A percentile compares a stretch with the other conserved stretches of the same genome.
Evolutionary conservation across 2,113 vertebrate species (phyloP).

Genomic region (Labeo rohita): DNA sequence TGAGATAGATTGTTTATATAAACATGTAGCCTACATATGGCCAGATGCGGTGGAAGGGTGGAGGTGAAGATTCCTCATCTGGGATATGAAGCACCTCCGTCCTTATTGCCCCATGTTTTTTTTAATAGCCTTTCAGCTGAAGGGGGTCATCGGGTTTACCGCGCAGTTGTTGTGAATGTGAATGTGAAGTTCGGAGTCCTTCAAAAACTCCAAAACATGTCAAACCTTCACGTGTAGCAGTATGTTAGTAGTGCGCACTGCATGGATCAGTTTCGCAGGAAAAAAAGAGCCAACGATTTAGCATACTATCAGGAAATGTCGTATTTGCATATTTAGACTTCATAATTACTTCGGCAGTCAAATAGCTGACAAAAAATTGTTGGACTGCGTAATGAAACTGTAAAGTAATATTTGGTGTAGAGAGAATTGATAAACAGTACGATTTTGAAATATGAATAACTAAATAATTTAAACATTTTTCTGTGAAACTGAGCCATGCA

Average conservation of each 20-base stretch:
- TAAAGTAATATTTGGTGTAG: not conserved
- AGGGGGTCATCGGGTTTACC: conserved; percentile 37
- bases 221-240: not conserved
- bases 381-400: not conserved
- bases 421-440: not conserved
- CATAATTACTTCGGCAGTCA: not conserved
- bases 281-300: not conserved
- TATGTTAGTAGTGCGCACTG: not conserved
- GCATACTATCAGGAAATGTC: not conserved
- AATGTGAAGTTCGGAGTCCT: not conserved
- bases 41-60: not conserved
- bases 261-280: not conserved
- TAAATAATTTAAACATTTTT: not conserved
- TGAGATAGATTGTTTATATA: too few relatives aligned
- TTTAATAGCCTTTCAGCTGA: conserved; percentile 12
- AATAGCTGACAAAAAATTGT: not conserved
- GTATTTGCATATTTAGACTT: not conserved
- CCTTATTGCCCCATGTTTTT: not conserved
- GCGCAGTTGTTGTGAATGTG: conserved; percentile 32
- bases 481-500: not conserved
- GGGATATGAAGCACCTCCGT: conserved; percentile 1
- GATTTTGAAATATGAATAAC: not conserved
- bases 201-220: not conserved
- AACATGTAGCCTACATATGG: not conserved
- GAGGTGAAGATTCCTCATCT: not conserved